These are phyloP conservation scores for Anoncus sp. DNA, from an alignment of 2,888 invertebrate species.

Conservation along the genomic window DNA sequence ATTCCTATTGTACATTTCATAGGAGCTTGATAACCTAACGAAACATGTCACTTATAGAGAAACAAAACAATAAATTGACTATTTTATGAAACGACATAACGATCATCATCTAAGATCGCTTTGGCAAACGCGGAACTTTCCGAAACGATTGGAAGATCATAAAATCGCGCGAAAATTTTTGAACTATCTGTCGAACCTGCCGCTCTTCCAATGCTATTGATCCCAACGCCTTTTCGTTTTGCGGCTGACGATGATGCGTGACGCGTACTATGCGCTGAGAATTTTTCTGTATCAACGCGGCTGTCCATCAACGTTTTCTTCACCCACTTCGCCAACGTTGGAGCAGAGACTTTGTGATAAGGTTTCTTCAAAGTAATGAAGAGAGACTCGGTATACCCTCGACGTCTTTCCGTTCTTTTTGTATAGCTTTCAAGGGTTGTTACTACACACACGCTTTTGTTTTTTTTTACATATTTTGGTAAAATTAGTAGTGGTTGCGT, in stretches of 20 bases:
- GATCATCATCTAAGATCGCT: constrained; percentile 1
- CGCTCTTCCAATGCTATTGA: background rate
- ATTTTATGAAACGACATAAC: too few relatives aligned
- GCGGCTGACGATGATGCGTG: background rate
- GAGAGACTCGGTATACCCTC: background rate
- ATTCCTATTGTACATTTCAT: too few relatives aligned
- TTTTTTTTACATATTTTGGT: background rate
- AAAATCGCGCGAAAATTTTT: background rate
- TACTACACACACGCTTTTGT: background rate
- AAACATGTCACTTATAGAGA: too few relatives aligned
- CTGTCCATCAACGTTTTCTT: background rate
- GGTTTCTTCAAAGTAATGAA: background rate
- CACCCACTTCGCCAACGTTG: background rate
- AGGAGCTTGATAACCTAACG: too few relatives aligned
- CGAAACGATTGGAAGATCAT: background rate
- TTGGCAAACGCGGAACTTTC: background rate
- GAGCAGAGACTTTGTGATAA: background rate
- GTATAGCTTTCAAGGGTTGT: background rate
- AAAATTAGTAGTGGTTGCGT: background rate
- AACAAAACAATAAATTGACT: too few relatives aligned
- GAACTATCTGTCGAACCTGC: background rate
- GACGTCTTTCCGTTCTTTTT: background rate
- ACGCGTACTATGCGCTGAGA: background rate
- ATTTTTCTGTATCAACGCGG: too few relatives aligned
- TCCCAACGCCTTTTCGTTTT: background rate